Evolutionary conservation across 2,797 vertebrate genomes (phyloP).

Genomic region (Bradypodion pumilum): DNA sequence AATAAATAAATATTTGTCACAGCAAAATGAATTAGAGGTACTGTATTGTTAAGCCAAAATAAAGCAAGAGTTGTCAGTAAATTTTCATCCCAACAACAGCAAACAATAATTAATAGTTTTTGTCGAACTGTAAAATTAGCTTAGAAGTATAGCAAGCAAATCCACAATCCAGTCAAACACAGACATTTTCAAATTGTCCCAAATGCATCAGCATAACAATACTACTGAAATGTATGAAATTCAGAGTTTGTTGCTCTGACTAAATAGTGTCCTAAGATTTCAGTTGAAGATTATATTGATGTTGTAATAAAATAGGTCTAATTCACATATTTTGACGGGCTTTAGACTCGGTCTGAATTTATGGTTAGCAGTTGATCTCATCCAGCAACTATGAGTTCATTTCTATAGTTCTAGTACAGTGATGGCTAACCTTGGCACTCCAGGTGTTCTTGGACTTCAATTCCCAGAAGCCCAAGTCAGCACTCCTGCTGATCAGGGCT

Average conservation of each 20-base stretch:
- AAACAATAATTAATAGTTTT: no score
- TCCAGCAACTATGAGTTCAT: neutral
- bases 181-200: neutral
- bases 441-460: no score
- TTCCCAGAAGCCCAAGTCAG: no score
- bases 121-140: neutral
- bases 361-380: neutral
- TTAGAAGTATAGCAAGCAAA: neutral
- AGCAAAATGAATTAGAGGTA: no score
- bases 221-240: neutral
- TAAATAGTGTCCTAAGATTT: neutral
- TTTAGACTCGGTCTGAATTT: neutral
- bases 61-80: neutral
- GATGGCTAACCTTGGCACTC: no score
- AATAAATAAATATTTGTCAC: neutral
- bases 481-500: no score
- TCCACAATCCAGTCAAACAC: neutral
- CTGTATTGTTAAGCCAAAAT: neutral
- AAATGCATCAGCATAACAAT: neutral
- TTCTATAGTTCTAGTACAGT: no score
- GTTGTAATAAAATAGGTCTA: neutral
- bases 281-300: neutral
- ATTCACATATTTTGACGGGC: neutral
- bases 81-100: neutral
- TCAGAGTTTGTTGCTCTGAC: neutral